Base-by-base conservation (phyloP, 2,888 invertebrate species). In the Archaeoteleia sp. region DNA sequence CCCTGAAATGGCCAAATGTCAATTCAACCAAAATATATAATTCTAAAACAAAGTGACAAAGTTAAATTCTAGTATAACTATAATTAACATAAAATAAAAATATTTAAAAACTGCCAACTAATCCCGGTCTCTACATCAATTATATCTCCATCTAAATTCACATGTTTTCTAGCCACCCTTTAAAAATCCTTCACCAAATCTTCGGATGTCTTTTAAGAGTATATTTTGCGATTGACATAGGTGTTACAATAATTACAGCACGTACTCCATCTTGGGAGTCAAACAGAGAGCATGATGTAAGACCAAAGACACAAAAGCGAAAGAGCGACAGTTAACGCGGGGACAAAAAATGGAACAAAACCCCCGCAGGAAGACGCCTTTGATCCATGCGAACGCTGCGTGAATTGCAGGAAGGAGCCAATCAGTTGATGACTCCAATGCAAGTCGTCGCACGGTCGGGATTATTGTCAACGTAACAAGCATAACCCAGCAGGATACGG, bases 401-500 rank as follows among this genome's bases (percentile, higher is more conserved):
- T 69, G 72, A 72, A 71, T 73, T 73, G 73, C 72, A 60, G 74
- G 71, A 76, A 74, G 60, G 42, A 60, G 69, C 67, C 72, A 67
- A 74, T 71, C 74, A 70, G 58, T 58, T 62, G 62, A 69, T 62
- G 67, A 60, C 55, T 34, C 39, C 58, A 45, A 42, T 62, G 71
- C 70, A 46, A 67, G 70, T 67, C 73, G 67, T 55, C 71, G 67
- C 48, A 43, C 68, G 65, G 43, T 51, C 68, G 69, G 70, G 60
- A 76, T 74, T 70, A 73, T 72, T 71, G 69, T 71, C 61, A 70
- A 63, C 69, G 70, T 73, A 76, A 77, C 73, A 67, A 78, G 73
- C 70, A 66, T 72, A 72, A 73, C 74, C 66, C 73, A 57, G 62
- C 73, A 76, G 75, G 75, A 76, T 73, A 71, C 58, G 71, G 68